Evolutionary conservation across 2,113 vertebrate genomes (phyloP), one percentile per base, ranked within the genome.

Genomic region (Corvus moneduloides): DNA sequence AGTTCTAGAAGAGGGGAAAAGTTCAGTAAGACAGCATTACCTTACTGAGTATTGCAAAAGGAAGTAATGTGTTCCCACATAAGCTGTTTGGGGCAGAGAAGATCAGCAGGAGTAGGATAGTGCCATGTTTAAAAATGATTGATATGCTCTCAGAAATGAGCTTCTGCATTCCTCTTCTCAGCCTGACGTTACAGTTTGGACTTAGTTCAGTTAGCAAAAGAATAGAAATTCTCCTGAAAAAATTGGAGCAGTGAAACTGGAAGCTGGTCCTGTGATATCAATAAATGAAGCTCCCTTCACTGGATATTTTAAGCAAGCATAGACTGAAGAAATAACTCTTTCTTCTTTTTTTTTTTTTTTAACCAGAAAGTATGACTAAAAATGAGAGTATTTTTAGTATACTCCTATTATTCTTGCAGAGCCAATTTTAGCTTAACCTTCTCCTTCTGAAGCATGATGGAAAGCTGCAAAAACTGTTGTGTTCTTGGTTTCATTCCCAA

Each of bases 1-100:
- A 77, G 90, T 94, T 95, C 85, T 87, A 74, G 71, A 96, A 95
- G 72, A 91, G 92, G 94, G 88, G 58, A 94, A 95, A 94, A 94
- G 88, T 97, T 96, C 96, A 98, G 39, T n/a, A 63, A 91, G 21
- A 69, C 67, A 75, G 10, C n/a, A 59, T 52, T 89, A 76, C 79
- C 46, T 73, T 91, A 49, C 87, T 92, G 64, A 93, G 21, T 22
- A 89, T 71, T 41, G 11, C 33, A 59, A 74, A 77, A 72, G 9
- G 72, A 84, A 77, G 55, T 21, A 33, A 26, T 5, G 11, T 73
- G 39, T 63, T 80, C 15, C 32, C 6, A 9, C 18, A 24, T 27
- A 84, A 90, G n/a, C 18, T 66, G 17, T 86, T 80, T 32, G 16
- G 22, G 19, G 15, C 6, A n/a, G 33, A 84, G 12, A 83, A 22